Base-by-base conservation (phyloP, 2,113 vertebrate genomes). In the Trichechus manatus region DNA sequence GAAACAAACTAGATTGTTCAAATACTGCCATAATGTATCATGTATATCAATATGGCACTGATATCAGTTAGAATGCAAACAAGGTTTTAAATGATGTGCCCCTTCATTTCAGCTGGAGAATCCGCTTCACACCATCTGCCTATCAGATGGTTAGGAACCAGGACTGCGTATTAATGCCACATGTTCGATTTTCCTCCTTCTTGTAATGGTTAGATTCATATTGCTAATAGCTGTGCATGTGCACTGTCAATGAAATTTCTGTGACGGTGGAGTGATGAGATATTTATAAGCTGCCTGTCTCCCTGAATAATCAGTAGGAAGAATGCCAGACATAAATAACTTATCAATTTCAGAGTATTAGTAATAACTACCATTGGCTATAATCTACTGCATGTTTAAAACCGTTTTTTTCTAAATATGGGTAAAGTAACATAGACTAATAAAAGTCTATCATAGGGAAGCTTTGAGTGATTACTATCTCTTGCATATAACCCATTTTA, bases 31-130 rank as follows among this genome's bases (percentile, higher is more conserved):
- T 99, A 99, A 99, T 99, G 99, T 99, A 99, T 99, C 99, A 99
- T 99, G 99, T 99, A 99, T 99, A 99, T 99, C 99, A 99, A 99
- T 99, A 99, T 99, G 99, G 99, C 99, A 99, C 98, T 99, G 99
- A 99, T 99, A 99, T 99, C 99, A 99, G 99, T 99, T 99, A 99
- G 99, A 99, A 99, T 99, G 99, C 99, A 99, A 99, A 99, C 99
- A 99, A 99, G 99, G 98, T 99, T 99, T 99, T 99, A 99, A 99
- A 99, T 99, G 99, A 99, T 99, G 99, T 99, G 99, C 99, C 99
- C 99, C 99, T 99, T 99, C 99, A 99, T 99, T 99, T 99, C 99
- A 99, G 98, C 99, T 99, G 99, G 99, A 99, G 99, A 99, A 99
- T 99, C 98, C 98, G 98, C 99, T 99, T 99, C 99, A 98, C 98